Conservation (phyloP, 2,113 vertebrate genomes). For the Emydocephalus ijimae region DNA sequence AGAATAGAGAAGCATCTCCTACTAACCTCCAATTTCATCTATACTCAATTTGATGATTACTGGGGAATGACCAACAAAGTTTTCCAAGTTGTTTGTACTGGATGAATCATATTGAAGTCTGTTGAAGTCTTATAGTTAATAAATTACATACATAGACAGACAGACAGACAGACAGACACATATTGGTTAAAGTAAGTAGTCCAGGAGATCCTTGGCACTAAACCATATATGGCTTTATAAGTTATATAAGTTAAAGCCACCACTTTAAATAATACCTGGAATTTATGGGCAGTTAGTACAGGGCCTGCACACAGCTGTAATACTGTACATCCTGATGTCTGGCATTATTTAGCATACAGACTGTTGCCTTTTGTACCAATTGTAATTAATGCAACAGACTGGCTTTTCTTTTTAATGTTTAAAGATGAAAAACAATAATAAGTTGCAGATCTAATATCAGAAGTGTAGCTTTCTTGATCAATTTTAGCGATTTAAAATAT, state of each 20-base stretch:
- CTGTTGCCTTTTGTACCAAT: not conserved
- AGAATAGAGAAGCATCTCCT: not conserved
- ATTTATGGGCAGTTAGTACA: not conserved
- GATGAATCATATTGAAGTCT: not conserved
- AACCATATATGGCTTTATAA: not conserved
- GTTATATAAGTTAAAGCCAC: not conserved
- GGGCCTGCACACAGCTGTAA: not conserved
- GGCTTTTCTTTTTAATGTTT: not conserved
- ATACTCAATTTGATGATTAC: not conserved
- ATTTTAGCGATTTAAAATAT: not conserved
- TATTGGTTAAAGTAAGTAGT: not conserved
- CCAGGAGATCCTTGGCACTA: not conserved
- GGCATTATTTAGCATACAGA: not conserved
- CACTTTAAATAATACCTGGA: not conserved
- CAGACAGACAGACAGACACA: not conserved
- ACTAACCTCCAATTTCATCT: not conserved
- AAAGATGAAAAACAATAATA: not conserved
- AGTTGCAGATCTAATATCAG: not conserved
- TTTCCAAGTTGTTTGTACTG: not conserved
- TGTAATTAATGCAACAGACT: not conserved
- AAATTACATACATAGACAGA: not conserved
- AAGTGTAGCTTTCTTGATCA: not conserved
- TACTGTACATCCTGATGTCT: not conserved
- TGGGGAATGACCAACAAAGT: not conserved
- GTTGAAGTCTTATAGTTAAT: not conserved